phyloP scores from a whole-genome alignment of 2,797 vertebrate genomes.

The Oophaga sylvatica region DNA sequence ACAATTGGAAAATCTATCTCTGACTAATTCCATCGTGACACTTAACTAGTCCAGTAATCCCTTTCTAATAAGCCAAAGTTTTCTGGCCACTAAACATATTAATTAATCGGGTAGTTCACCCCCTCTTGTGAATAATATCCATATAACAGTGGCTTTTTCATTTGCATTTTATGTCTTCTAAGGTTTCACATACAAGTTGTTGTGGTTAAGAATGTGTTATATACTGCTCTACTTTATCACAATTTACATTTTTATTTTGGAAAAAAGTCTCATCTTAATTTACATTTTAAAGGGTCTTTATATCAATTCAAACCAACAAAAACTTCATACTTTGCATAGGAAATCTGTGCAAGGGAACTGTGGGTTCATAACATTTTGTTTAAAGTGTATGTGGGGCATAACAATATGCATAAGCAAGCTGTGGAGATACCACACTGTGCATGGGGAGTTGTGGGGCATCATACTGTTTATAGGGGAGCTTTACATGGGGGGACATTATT shows the following conservation, averaged over 20 bases:
- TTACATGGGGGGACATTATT: no score
- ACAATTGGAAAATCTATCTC: slow-evolving; percentile 64
- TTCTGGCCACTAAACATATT: slow-evolving; percentile 26
- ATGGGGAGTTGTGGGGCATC: no score
- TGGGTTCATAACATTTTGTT: no score
- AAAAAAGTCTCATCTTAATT: not conserved
- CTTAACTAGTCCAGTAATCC: slow-evolving; percentile 32
- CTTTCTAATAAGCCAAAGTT: slow-evolving; percentile 40
- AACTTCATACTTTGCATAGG: no score
- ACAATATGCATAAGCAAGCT: no score
- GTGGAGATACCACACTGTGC: no score
- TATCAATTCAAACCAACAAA: no score
- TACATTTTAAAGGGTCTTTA: no score
- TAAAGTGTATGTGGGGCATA: no score
- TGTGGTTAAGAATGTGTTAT: not conserved
- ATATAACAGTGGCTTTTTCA: not conserved
- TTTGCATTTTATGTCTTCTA: not conserved
- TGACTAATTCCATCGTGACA: slow-evolving; percentile 5
- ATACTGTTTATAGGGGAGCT: no score
- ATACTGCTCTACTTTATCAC: not conserved
- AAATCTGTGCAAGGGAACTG: no score
- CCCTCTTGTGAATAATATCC: not conserved
- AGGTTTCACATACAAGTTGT: not conserved
- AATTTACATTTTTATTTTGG: not conserved
- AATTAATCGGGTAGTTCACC: not conserved